Conservation (phyloP, 2,113 vertebrate species). For the Periophthalmodon schlosseri region DNA sequence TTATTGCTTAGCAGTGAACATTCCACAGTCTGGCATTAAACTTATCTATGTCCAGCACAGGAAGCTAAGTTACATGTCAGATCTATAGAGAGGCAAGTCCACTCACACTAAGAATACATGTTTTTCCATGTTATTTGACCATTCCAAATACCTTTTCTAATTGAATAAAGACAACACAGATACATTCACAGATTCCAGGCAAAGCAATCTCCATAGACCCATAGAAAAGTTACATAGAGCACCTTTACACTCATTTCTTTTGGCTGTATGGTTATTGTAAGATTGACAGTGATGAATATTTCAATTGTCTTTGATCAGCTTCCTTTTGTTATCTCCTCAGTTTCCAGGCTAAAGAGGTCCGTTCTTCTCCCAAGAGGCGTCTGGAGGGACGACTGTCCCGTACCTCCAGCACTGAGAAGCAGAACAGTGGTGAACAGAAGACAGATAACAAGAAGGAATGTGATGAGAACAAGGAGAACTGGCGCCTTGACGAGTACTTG, state of each 20-base stretch:
- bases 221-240: neutral
- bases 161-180: too few species aligned
- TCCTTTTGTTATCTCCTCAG: slow-evolving; percentile 63
- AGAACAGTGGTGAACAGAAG: slow-evolving; percentile 55
- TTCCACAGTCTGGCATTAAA: too few species aligned
- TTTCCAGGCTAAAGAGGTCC: slow-evolving; percentile 86
- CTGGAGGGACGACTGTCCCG: slow-evolving; percentile 83
- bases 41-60: too few species aligned
- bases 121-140: too few species aligned
- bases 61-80: too few species aligned
- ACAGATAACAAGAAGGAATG: slow-evolving; percentile 83
- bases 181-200: too few species aligned
- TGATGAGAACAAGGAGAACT: slow-evolving; percentile 96
- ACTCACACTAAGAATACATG: too few species aligned
- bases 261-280: neutral
- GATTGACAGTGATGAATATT: neutral
- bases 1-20: too few species aligned
- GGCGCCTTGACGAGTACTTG: slow-evolving; percentile 83
- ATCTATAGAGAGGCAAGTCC: too few species aligned
- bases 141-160: too few species aligned
- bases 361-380: slow-evolving; percentile 87
- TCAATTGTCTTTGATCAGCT: neutral
- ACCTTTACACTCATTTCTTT: neutral
- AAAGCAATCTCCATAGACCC: too few species aligned
- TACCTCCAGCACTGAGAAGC: slow-evolving; percentile 83